Evolutionary conservation across 2,797 vertebrate species (phyloP).

Genomic region (Muscicapa comitata): DNA sequence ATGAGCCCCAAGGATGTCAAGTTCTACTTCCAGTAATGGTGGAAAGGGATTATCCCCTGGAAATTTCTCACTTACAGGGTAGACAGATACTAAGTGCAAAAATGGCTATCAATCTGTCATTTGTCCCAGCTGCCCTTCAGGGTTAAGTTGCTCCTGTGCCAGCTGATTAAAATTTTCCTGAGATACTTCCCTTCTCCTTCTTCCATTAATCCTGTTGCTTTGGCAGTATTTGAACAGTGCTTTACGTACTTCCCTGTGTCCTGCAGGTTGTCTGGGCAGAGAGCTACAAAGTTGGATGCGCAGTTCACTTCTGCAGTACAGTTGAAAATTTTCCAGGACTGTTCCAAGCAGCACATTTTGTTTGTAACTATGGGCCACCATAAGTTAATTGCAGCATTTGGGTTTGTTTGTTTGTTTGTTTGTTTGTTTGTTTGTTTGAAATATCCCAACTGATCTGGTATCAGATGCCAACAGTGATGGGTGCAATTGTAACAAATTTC

Average conservation of each 20-base stretch:
- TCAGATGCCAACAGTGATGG: background rate
- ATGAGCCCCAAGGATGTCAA: fast-evolving
- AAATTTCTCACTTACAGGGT: background rate
- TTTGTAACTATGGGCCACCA: constrained; percentile 83
- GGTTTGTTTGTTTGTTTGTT: background rate
- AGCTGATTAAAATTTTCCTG: background rate
- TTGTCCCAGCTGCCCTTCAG: background rate
- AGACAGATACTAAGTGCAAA: background rate
- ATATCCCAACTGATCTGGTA: background rate
- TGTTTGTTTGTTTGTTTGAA: background rate
- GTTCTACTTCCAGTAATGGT: background rate
- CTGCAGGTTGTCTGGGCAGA: constrained; percentile 83
- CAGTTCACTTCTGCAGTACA: constrained; percentile 72
- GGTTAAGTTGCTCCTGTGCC: background rate
- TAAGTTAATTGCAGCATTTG: constrained; percentile 66
- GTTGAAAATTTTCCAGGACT: background rate
- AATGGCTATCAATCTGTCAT: background rate
- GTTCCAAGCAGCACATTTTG: constrained; percentile 65
- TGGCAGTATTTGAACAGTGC: background rate
- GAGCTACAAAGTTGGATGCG: constrained; percentile 85
- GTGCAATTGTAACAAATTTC: background rate
- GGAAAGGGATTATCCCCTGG: background rate
- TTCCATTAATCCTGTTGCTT: background rate
- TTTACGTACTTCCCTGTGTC: background rate
- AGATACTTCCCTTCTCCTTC: background rate